Evolutionary conservation across 2,113 vertebrate species (phyloP).

Genomic region (Bubo scandiacus): DNA sequence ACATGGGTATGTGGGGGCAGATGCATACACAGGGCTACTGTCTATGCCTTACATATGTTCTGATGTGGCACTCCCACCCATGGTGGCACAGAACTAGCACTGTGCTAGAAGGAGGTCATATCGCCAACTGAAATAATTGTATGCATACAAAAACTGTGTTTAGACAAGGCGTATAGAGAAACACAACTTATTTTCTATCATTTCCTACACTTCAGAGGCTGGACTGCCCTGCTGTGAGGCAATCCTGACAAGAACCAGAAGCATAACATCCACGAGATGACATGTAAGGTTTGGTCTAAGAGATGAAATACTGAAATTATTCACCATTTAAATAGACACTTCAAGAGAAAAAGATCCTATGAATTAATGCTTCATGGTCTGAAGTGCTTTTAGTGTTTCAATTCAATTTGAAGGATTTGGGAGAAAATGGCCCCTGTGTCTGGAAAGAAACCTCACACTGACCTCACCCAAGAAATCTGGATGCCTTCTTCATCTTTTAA

Average conservation of each 20-base stretch:
- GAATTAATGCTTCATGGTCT: not conserved
- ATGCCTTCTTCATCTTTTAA: not conserved
- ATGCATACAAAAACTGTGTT: not conserved
- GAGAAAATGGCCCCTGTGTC: not conserved
- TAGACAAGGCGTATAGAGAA: not conserved
- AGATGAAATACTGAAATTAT: not conserved
- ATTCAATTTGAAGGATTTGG: not conserved
- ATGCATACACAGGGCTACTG: not conserved
- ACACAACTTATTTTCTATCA: not conserved
- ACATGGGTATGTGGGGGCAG: not conserved
- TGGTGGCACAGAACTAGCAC: not conserved
- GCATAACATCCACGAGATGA: not conserved
- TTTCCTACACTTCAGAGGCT: not conserved
- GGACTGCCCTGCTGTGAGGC: not conserved
- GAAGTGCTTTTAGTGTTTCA: not conserved
- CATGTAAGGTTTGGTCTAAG: not conserved
- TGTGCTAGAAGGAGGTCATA: not conserved
- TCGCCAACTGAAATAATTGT: not conserved
- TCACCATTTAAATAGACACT: not conserved
- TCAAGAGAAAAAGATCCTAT: not conserved
- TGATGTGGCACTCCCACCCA: not conserved
- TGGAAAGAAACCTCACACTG: not conserved
- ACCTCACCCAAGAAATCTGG: not conserved
- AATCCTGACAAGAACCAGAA: not conserved
- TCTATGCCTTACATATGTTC: not conserved